Percentiles rank a stretch among this genome's conserved stretches.
These are phyloP conservation scores for Cantharis flavilabris DNA, from an alignment of 2,888 invertebrate genomes.

Conservation along the genomic window DNA sequence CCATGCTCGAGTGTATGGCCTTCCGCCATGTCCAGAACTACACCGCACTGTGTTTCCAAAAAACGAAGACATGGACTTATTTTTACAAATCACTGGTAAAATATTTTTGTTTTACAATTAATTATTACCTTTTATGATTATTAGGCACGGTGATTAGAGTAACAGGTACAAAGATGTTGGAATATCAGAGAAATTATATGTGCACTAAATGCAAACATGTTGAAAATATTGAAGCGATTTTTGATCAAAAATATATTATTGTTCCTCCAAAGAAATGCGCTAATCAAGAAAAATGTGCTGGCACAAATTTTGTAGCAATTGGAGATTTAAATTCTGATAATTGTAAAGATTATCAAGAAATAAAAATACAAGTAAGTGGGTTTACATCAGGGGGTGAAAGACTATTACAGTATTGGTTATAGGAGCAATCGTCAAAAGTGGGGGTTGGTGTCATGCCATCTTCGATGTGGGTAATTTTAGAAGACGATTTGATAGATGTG, in stretches of 20 bases:
- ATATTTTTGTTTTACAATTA: neutral
- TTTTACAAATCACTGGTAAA: constrained; percentile 73
- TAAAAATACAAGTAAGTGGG: constrained; percentile 72
- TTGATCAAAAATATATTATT: constrained; percentile 58
- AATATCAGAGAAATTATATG: constrained; percentile 72
- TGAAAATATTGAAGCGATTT: constrained; percentile 68
- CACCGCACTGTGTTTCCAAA: constrained; percentile 69
- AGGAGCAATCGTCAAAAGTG: constrained; percentile 78
- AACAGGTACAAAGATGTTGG: constrained; percentile 75
- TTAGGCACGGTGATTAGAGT: constrained; percentile 79
- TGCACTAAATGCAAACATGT: constrained; percentile 79
- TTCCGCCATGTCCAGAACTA: constrained; percentile 72
- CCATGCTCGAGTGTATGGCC: constrained; percentile 67
- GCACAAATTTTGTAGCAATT: constrained; percentile 60
- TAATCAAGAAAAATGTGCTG: constrained; percentile 63
- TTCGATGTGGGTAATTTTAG: constrained; percentile 76
- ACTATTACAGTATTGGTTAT: constrained; percentile 32
- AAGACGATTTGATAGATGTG: constrained; percentile 83
- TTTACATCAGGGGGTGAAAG: neutral
- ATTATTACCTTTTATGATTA: constrained; percentile 5
- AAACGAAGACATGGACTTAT: constrained; percentile 71
- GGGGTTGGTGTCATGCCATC: constrained; percentile 75
- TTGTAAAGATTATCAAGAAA: constrained; percentile 83
- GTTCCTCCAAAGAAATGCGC: constrained; percentile 59
- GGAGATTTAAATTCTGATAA: constrained; percentile 64